Percentiles rank a stretch among this genome's conserved stretches.
These are phyloP conservation scores for Pogona vitticeps DNA, from an alignment of 2,113 vertebrate species.

Conservation along the genomic window DNA sequence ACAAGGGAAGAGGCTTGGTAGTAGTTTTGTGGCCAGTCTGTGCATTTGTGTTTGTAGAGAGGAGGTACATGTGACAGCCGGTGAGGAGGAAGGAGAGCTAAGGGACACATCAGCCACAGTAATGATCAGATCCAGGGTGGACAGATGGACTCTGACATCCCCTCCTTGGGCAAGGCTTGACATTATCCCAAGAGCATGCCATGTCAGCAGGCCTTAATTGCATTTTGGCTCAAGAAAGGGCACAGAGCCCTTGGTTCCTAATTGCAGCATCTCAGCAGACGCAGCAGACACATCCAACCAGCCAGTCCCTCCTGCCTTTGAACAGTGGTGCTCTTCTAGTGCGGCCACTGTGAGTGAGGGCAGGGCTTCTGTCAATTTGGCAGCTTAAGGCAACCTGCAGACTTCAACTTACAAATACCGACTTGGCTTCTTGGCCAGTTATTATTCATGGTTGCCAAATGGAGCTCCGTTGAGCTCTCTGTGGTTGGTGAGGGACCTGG, in stretches of 20 bases:
- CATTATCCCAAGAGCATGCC: slow-evolving; percentile 9
- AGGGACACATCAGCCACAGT: background rate
- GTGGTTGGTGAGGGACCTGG: no score
- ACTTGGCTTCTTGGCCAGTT: background rate
- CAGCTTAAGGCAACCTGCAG: background rate
- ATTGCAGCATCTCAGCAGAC: background rate
- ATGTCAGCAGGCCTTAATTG: background rate
- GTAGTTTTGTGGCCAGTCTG: background rate
- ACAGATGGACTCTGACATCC: slow-evolving; percentile 14
- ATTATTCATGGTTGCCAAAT: background rate
- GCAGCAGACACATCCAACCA: background rate
- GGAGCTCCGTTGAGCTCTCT: no score
- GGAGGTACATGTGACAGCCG: background rate
- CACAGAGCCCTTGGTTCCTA: slow-evolving; percentile 5
- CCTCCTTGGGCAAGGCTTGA: slow-evolving; percentile 30
- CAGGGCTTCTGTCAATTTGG: no score
- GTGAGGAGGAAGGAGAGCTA: background rate
- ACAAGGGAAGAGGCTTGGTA: fast-evolving
- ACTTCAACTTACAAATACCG: background rate
- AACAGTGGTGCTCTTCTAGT: no score
- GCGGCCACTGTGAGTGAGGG: background rate
- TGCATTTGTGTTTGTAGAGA: background rate
- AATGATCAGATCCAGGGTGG: slow-evolving; percentile 22
- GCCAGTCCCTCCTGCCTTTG: background rate
- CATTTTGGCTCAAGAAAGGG: background rate